Conservation (phyloP, 2,888 invertebrate genomes). For the Cryptus armator region DNA sequence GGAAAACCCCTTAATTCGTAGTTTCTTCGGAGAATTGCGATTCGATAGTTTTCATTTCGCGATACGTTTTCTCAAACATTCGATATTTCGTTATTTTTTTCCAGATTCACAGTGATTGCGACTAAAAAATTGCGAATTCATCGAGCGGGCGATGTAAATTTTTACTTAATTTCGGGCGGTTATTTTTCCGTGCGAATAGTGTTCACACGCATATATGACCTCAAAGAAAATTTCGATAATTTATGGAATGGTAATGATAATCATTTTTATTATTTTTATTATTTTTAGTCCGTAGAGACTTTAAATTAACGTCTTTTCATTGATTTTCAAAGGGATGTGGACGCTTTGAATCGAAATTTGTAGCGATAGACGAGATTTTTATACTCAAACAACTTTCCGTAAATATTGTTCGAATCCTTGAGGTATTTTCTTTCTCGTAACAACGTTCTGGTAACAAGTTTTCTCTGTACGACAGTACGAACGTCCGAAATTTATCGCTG, state of each 20-base stretch:
- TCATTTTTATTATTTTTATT: background rate
- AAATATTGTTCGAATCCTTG: slow-evolving; percentile 2
- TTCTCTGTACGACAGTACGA: slow-evolving; percentile 1
- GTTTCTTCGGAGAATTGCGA: background rate
- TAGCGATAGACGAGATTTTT: slow-evolving; percentile 5
- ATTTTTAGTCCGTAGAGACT: background rate
- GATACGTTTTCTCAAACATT: background rate
- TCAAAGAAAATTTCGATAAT: too few relatives aligned
- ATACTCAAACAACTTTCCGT: background rate
- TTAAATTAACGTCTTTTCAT: background rate
- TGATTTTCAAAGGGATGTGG: background rate
- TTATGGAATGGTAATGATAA: background rate
- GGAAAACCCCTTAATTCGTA: slow-evolving; percentile 14
- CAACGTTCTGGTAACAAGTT: slow-evolving; percentile 4
- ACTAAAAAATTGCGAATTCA: background rate
- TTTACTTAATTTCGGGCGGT: background rate
- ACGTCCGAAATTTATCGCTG: slow-evolving; percentile 16
- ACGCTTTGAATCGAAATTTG: too few relatives aligned
- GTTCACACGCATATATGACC: too few relatives aligned
- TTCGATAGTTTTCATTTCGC: background rate
- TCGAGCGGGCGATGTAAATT: background rate
- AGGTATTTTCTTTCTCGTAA: slow-evolving; percentile 6
- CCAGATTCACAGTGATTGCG: background rate
- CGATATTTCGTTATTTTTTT: background rate
- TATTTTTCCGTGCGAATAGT: too few relatives aligned